Percentiles rank a stretch among this genome's conserved stretches.
Conservation (phyloP, 2,888 invertebrate genomes). For the Psococerastis gibbosa region DNA sequence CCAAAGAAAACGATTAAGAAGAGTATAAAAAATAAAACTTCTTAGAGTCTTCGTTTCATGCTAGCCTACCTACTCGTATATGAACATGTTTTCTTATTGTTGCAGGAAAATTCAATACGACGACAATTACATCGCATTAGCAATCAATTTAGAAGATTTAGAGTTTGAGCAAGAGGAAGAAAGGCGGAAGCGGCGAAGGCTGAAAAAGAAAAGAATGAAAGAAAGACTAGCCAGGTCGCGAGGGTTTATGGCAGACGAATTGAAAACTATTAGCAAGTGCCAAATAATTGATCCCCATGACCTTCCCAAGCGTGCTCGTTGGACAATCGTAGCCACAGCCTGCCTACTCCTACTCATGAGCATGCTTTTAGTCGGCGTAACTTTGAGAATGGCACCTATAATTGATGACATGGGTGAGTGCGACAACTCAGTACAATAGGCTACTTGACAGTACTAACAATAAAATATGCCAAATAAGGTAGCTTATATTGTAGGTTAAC, state of each 20-base stretch:
- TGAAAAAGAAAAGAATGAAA: conserved; percentile 24
- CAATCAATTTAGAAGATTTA: conserved; percentile 29
- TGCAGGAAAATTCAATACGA: conserved; percentile 29
- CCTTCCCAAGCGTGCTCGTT: conserved; percentile 62
- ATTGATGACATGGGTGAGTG: conserved; percentile 90
- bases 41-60: no score
- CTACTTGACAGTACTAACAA: no score
- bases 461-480: no score
- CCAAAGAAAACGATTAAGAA: no score
- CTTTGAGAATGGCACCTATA: conserved; percentile 81
- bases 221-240: conserved; percentile 23
- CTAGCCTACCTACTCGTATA: conserved; percentile 10
- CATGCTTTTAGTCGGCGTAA: conserved; percentile 75
- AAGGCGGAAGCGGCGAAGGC: conserved; percentile 21
- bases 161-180: conserved; percentile 25
- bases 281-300: conserved; percentile 47
- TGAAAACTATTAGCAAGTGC: conserved; percentile 1
- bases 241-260: conserved; percentile 7
- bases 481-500: no score
- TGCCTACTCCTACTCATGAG: conserved; percentile 74
- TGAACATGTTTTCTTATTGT: conserved; percentile 13
- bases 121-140: conserved; percentile 28
- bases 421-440: neutral
- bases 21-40: no score
- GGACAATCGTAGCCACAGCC: conserved; percentile 83